Conservation (phyloP, 1,140 invertebrate genomes). For the Nasonia longicornis region DNA sequence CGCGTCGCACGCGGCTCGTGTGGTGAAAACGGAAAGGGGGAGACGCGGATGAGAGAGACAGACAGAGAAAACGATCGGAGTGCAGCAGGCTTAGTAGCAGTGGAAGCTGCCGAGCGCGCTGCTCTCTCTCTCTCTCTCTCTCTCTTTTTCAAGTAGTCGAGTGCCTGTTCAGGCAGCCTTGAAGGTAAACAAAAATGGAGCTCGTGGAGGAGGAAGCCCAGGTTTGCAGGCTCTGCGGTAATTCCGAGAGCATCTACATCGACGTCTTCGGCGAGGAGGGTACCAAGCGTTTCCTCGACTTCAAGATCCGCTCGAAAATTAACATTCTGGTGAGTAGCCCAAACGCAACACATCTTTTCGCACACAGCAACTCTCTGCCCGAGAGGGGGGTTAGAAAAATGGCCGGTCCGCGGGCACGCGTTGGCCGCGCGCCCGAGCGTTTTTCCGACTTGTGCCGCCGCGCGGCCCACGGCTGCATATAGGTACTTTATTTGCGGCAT, state of each 20-base stretch:
- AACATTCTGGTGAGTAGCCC: constrained; percentile 64
- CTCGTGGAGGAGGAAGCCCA: constrained; percentile 59
- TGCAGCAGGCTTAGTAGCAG: background rate
- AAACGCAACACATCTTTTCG: background rate
- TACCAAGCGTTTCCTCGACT: constrained; percentile 57
- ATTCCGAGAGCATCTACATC: constrained; percentile 62
- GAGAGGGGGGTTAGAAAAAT: constrained; percentile 57
- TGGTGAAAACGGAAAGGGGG: background rate
- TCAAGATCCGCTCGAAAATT: constrained; percentile 64
- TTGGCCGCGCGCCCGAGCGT: background rate
- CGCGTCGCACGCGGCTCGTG: too few relatives aligned
- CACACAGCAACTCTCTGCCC: constrained; percentile 20
- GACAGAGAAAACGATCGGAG: background rate
- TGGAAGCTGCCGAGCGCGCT: background rate
- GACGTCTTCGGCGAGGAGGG: constrained; percentile 66
- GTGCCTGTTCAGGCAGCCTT: constrained; percentile 56
- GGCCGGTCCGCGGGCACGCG: constrained; percentile 45
- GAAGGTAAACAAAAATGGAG: constrained; percentile 63
- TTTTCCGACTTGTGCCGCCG: background rate
- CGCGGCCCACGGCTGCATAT: too few relatives aligned
- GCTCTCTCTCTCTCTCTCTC: constrained; percentile 8
- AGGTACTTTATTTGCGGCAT: background rate
- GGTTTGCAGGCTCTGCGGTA: constrained; percentile 65
- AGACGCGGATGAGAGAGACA: background rate
- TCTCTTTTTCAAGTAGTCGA: constrained; percentile 53